Base-by-base conservation (phyloP, 1,140 invertebrate genomes). In the Diachasma alloeum region DNA sequence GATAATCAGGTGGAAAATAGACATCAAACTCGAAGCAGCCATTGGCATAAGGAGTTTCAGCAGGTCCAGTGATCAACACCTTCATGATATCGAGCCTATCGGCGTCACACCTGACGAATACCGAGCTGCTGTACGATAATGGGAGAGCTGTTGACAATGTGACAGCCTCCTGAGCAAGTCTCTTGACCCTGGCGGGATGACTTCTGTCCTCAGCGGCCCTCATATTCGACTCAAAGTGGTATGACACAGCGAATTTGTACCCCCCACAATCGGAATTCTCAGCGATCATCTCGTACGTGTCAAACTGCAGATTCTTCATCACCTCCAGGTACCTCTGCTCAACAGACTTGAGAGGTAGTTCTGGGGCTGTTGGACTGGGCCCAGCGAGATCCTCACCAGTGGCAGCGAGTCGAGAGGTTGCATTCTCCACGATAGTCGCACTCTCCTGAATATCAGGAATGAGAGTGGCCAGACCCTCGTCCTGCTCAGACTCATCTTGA, bases 41-140 rank as follows among this genome's bases (percentile, higher is more conserved):
- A 89, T 96, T 96, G 36, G 95, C 94, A 87, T 97, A 97, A 8
- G 96, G 96, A 48, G 96, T 97, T 81, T 96, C 96, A 56, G 95
- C 94, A 15, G 96, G 96, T 0, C 96, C 96, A 48, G 96, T 98
- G 84, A 99, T 98, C 75, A 98, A 70, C 85, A 95, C 96, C 92
- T 97, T 99, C 97, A 98, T 99, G 75, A 98, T 93, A 88, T 98
- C 97, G 63, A 98, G 91, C 80, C 97, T 92, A 86, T 98, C 97
- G 72, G 96, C 94, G 90, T 98, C 97, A 90, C 97, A 98, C 79
- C 97, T 92, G 69, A 99, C 97, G 92, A 99, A 99, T 63, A 99
- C 97, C 80, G 96, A 96, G 84, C 96, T 98, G 86, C 96, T 97
- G 82, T 95, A 97, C 22, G 97, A 98, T 19, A 99, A 92, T 71